phyloP scores from a whole-genome alignment of 2,888 invertebrate species.

The Xestia rhomboidea region DNA sequence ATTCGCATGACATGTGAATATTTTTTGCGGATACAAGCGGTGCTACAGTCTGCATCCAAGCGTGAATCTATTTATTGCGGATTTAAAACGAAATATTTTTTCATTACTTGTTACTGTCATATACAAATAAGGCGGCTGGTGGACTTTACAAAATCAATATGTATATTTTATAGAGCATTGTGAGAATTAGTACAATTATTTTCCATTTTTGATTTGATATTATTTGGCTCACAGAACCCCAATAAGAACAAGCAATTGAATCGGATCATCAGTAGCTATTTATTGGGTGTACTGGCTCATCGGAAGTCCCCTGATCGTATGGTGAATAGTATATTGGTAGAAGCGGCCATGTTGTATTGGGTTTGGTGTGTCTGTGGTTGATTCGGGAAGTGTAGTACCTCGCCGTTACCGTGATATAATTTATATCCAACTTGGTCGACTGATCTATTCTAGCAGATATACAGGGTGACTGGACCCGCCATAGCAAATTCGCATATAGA shows the following conservation, averaged over 20 bases:
- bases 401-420: neutral
- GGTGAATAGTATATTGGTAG: neutral
- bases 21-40: neutral
- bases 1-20: neutral
- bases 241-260: neutral
- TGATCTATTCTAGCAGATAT: neutral
- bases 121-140: neutral
- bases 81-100: neutral
- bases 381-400: neutral
- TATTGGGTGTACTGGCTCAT: neutral
- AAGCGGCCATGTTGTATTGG: neutral
- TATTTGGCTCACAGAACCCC: neutral
- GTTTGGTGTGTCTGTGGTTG: neutral
- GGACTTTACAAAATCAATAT: neutral
- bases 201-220: neutral
- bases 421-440: neutral
- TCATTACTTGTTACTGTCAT: neutral
- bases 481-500: too few species aligned
- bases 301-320: neutral
- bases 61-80: neutral
- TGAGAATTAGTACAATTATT: neutral
- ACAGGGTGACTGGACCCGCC: too few species aligned
- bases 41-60: neutral
- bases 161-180: neutral
- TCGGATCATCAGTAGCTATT: neutral